A percentile compares a stretch with the other conserved stretches of the same genome.
phyloP scores from a whole-genome alignment of 2,888 invertebrate genomes.

The Amorpha juglandis region DNA sequence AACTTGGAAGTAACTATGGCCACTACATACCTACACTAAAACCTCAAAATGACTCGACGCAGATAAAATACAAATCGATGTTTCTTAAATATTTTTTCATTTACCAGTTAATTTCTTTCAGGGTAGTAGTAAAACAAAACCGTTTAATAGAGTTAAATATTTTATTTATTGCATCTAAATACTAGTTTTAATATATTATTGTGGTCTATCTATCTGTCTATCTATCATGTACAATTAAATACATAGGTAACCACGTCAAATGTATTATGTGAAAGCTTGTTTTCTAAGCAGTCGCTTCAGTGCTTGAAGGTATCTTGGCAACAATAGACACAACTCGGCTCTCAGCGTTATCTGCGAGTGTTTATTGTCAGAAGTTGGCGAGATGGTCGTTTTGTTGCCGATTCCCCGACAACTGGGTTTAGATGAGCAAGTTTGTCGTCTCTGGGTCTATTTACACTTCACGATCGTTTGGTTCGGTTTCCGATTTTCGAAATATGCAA shows the following conservation, averaged over 20 bases:
- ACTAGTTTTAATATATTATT: no score
- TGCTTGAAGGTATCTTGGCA: constrained; percentile 36
- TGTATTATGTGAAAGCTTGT: constrained; percentile 46
- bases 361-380: constrained; percentile 80
- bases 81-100: no score
- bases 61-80: no score
- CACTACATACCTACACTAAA: no score
- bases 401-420: constrained; percentile 68
- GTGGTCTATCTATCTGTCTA: no score
- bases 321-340: constrained; percentile 52
- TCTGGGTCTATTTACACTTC: constrained; percentile 52
- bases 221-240: neutral
- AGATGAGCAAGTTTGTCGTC: constrained; percentile 72
- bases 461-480: constrained; percentile 40
- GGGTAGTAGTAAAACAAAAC: no score
- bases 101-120: no score
- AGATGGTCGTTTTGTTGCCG: constrained; percentile 74
- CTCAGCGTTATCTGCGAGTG: constrained; percentile 70
- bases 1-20: no score
- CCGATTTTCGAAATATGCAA: neutral
- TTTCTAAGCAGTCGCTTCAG: constrained; percentile 54
- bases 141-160: no score
- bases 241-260: neutral
- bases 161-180: no score
- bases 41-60: no score